Conservation (phyloP, 2,113 vertebrate species). For the Pterophyllum scalare region DNA sequence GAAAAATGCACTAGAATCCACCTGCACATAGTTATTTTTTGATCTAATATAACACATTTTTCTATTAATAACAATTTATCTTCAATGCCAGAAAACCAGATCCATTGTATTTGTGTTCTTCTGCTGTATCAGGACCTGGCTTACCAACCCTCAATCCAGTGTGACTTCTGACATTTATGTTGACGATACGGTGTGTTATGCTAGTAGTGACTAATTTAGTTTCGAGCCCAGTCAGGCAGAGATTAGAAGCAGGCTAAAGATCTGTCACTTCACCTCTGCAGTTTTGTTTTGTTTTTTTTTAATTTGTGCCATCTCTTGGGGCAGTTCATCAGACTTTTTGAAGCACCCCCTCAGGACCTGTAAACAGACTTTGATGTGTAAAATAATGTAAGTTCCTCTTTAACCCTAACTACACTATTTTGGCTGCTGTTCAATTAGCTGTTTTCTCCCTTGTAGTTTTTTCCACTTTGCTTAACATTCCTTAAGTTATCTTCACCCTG, state of each 20-base stretch:
- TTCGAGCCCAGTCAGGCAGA: not conserved
- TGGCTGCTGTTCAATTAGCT: not conserved
- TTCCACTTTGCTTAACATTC: not conserved
- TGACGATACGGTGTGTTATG: not conserved
- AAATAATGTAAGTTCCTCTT: constrained; percentile 9
- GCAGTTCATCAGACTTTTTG: not conserved
- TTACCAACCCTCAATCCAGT: not conserved
- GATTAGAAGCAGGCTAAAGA: not conserved
- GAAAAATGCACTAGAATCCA: not conserved
- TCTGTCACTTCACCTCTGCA: not conserved
- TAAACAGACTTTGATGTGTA: constrained; percentile 14
- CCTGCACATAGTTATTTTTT: not conserved
- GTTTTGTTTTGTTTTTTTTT: not conserved
- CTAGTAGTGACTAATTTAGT: not conserved
- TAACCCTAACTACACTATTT: not conserved
- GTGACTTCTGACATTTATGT: not conserved
- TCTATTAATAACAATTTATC: not conserved
- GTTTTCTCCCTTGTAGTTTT: not conserved
- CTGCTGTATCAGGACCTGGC: not conserved
- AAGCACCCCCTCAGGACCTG: not conserved
- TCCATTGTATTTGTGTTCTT: not conserved
- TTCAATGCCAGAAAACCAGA: not conserved
- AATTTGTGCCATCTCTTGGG: not conserved
- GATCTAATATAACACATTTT: not conserved
- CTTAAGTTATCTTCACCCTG: not conserved